Conservation (phyloP, 2,113 vertebrate genomes). For the Jaculus jaculus region DNA sequence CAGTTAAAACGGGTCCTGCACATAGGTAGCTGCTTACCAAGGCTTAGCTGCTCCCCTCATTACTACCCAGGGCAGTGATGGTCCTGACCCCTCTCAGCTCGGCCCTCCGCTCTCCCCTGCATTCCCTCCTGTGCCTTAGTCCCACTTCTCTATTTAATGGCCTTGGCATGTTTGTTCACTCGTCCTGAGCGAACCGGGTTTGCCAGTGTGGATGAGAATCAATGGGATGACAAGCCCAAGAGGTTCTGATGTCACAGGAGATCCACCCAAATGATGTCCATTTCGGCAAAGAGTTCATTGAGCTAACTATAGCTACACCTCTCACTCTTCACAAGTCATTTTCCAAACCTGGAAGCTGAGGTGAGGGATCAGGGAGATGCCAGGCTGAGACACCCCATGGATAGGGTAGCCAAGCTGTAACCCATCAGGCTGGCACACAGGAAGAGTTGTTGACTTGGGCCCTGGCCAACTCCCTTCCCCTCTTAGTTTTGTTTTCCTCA, state of each 20-base stretch:
- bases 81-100: not conserved
- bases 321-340: not conserved
- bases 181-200: fast-evolving
- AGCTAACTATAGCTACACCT: slow-evolving; percentile 13
- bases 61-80: not conserved
- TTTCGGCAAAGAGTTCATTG: not conserved
- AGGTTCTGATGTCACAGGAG: no score
- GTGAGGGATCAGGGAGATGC: not conserved
- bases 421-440: not conserved
- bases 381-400: not conserved
- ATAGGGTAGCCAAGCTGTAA: fast-evolving
- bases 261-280: not conserved
- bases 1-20: not conserved
- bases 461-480: fast-evolving
- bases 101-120: not conserved
- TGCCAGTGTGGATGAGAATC: fast-evolving
- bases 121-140: not conserved
- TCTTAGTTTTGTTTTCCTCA: not conserved
- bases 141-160: not conserved
- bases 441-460: not conserved
- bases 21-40: fast-evolving
- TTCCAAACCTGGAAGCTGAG: slow-evolving; percentile 53
- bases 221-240: no score
- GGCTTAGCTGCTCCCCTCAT: fast-evolving
- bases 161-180: not conserved